Conservation (phyloP, 2,113 vertebrate species). For the Erinaceus europaeus region DNA sequence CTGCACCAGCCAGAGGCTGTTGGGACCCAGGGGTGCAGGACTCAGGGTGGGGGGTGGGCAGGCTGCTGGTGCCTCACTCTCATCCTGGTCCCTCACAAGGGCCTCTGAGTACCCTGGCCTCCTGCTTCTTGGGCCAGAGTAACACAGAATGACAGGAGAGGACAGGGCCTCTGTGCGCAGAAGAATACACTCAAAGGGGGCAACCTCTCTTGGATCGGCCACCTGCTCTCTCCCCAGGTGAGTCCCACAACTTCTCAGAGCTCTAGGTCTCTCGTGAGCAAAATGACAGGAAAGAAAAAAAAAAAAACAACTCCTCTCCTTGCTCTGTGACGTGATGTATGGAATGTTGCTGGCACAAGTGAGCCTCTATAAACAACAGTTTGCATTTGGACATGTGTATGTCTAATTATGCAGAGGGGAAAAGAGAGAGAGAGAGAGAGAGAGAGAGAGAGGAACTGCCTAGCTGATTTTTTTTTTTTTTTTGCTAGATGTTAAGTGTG, state of each 20-base stretch:
- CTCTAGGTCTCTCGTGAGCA: too few species aligned
- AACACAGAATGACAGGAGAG: not conserved
- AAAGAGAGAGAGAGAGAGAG: not conserved
- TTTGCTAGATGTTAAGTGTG: not conserved
- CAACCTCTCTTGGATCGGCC: not conserved
- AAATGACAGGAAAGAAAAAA: too few species aligned
- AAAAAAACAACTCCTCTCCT: not conserved
- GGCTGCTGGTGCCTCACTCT: not conserved
- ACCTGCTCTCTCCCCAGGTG: not conserved
- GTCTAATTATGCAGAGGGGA: not conserved
- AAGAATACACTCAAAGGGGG: rapidly evolving
- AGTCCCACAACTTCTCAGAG: too few species aligned
- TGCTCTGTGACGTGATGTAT: not conserved
- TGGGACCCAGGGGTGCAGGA: not conserved
- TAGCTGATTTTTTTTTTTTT: not conserved
- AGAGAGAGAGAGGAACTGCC: not conserved
- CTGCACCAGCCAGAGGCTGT: not conserved
- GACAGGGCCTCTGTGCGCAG: rapidly evolving
- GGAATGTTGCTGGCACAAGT: not conserved
- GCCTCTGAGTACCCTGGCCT: not conserved
- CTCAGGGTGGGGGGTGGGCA: too few species aligned
- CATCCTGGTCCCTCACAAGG: rapidly evolving
- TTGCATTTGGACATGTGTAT: rapidly evolving
- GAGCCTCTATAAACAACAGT: not conserved
- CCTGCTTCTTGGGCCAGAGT: not conserved